phyloP scores from a whole-genome alignment of 2,888 invertebrate species.

The Trissonchulus sp. region DNA sequence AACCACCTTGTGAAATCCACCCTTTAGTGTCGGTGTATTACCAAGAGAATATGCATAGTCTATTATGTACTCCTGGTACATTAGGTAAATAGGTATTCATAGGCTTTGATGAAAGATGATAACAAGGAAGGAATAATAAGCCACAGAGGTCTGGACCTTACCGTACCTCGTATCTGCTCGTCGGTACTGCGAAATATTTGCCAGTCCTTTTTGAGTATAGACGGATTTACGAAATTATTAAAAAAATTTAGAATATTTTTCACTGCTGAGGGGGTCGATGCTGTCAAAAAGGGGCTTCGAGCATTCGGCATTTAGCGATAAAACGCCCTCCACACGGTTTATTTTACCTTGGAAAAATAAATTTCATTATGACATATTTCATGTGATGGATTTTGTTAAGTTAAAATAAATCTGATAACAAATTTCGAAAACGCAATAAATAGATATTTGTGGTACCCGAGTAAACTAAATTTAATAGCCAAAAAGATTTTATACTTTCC shows the following conservation, averaged over 20 bases:
- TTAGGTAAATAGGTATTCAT: no score
- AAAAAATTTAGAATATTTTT: neutral
- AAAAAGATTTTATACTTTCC: slow-evolving; percentile 19
- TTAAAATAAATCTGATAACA: neutral
- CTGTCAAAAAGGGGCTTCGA: neutral
- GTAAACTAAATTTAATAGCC: neutral
- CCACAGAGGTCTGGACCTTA: no score
- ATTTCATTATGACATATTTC: neutral
- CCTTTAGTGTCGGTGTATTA: no score
- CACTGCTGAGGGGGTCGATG: neutral
- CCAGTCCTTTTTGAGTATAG: neutral
- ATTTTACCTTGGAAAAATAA: neutral
- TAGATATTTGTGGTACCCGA: slow-evolving; percentile 17
- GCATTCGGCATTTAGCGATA: neutral
- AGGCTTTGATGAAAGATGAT: no score
- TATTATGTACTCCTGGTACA: no score
- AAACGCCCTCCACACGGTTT: neutral
- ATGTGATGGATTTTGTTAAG: neutral
- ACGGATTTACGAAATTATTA: neutral
- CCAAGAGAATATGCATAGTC: no score
- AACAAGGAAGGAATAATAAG: no score
- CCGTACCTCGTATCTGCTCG: no score
- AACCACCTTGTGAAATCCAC: no score
- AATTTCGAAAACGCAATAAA: slow-evolving; percentile 8
- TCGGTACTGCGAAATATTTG: neutral